Percentiles rank a stretch among this genome's conserved stretches.
Conservation (phyloP, 2,113 vertebrate genomes). For the Trematomus loennbergii region DNA sequence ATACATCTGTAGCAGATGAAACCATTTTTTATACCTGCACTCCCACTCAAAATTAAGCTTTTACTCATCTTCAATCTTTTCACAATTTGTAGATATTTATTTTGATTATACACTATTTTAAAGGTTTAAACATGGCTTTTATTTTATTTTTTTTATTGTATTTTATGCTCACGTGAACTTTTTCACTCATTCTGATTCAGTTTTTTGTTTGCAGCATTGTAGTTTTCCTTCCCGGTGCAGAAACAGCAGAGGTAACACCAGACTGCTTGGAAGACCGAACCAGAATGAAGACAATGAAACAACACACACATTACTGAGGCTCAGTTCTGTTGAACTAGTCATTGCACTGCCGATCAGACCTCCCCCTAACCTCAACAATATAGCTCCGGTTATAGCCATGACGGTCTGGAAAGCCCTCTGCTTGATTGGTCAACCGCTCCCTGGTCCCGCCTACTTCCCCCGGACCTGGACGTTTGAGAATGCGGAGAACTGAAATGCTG, state of each 20-base stretch:
- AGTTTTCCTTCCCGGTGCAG: slow-evolving; percentile 34
- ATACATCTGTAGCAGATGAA: not conserved
- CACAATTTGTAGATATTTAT: not conserved
- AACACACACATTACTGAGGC: fast-evolving
- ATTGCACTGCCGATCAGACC: fast-evolving
- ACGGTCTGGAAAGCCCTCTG: slow-evolving; percentile 40
- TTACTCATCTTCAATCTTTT: no score
- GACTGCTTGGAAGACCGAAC: slow-evolving; percentile 20
- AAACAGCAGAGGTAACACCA: slow-evolving; percentile 47
- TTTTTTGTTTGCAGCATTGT: not conserved
- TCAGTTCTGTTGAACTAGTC: fast-evolving
- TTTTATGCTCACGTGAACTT: no score
- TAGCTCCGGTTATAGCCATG: slow-evolving; percentile 10
- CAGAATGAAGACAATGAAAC: fast-evolving
- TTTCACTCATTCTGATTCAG: not conserved
- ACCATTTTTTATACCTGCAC: not conserved
- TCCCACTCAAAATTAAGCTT: not conserved
- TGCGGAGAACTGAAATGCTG: no score
- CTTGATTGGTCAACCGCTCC: slow-evolving; percentile 8
- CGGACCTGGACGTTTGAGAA: slow-evolving; percentile 35
- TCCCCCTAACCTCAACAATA: no score
- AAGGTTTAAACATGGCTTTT: no score
- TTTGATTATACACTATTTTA: not conserved
- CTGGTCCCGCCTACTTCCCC: slow-evolving; percentile 18
- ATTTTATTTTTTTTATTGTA: no score